Conservation (phyloP, 2,888 invertebrate genomes). For the Isotomurus palustris region DNA sequence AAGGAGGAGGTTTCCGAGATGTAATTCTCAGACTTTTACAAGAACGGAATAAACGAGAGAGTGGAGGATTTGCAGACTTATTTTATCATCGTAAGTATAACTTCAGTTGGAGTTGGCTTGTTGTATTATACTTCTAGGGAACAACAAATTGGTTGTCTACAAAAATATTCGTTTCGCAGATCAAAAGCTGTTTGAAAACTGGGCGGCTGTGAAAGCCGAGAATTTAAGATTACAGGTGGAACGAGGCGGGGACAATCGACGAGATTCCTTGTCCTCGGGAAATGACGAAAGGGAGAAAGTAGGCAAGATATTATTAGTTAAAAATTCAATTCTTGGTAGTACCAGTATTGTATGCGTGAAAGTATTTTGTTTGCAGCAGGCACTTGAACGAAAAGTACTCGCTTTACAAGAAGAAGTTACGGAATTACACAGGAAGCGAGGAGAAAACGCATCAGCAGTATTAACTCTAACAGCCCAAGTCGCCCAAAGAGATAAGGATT, state of each 20-base stretch:
- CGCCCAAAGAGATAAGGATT: constrained; percentile 75
- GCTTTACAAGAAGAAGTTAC: constrained; percentile 89
- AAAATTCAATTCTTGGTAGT: background rate
- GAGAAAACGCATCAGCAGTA: constrained; percentile 89
- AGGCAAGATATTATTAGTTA: background rate
- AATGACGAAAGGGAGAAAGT: constrained; percentile 47
- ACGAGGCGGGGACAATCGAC: constrained; percentile 59
- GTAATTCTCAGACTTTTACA: constrained; percentile 66
- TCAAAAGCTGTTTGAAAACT: constrained; percentile 78
- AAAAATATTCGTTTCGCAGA: constrained; percentile 55
- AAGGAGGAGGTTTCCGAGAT: constrained; percentile 62
- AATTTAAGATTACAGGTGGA: constrained; percentile 83
- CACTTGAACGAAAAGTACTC: constrained; percentile 78
- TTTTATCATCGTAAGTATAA: constrained; percentile 69
- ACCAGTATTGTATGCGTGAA: background rate
- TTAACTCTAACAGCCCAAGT: constrained; percentile 80
- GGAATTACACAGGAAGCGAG: constrained; percentile 78
- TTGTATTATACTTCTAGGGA: too few species aligned
- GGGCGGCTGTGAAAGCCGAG: constrained; percentile 72
- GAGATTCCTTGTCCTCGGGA: constrained; percentile 39
- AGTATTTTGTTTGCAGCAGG: constrained; percentile 14
- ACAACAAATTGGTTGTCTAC: too few species aligned
- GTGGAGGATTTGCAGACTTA: constrained; percentile 70
- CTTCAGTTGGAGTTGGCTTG: constrained; percentile 5
- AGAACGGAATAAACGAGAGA: constrained; percentile 69